Conservation (phyloP, 2,888 invertebrate genomes). For the Limnephilus marmoratus region DNA sequence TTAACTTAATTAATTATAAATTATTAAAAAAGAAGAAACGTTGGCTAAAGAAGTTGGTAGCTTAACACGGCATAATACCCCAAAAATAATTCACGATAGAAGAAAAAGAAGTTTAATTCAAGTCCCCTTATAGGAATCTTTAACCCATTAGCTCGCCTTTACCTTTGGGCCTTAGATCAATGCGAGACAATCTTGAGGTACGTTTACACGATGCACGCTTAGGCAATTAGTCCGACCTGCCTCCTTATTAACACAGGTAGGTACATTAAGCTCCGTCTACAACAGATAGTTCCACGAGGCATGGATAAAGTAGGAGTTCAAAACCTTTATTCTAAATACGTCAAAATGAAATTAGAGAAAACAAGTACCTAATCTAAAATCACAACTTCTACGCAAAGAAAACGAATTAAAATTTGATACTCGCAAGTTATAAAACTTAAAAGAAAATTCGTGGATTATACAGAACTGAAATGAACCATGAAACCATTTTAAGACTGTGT, state of each 20-base stretch:
- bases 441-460: too few species aligned
- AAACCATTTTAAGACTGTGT: too few species aligned
- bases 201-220: constrained; percentile 2
- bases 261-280: neutral
- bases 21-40: neutral
- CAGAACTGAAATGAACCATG: too few species aligned
- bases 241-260: neutral
- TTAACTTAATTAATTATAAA: neutral
- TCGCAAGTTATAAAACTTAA: too few species aligned
- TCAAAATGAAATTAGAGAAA: too few species aligned
- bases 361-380: too few species aligned
- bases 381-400: too few species aligned
- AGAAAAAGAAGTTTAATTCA: neutral
- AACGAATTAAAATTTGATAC: too few species aligned
- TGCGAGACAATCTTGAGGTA: neutral
- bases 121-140: neutral
- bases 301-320: neutral
- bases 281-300: neutral
- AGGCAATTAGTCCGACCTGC: neutral
- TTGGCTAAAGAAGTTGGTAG: too few species aligned
- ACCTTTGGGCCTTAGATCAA: neutral
- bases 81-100: too few species aligned
- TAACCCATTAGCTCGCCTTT: neutral
- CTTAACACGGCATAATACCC: too few species aligned
- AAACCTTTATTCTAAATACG: neutral